Evolutionary conservation across 2,888 invertebrate genomes (phyloP).

Genomic region (Myathropa florea): DNA sequence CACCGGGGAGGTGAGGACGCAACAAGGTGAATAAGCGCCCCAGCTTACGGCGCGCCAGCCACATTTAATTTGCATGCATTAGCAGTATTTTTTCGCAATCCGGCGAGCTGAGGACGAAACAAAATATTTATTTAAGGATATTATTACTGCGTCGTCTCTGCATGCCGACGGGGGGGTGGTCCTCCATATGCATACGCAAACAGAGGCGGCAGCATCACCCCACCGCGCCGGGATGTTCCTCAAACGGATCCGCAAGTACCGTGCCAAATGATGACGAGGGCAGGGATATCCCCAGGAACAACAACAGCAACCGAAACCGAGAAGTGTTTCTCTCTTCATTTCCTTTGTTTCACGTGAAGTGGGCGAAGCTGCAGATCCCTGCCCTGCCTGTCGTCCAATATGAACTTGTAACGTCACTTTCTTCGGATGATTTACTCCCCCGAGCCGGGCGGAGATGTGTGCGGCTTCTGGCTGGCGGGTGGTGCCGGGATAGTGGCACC

Average conservation of each 20-base stretch:
- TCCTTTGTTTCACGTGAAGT: conserved; percentile 69
- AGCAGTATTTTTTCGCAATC: conserved; percentile 77
- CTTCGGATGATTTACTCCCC: conserved; percentile 69
- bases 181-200: conserved; percentile 29
- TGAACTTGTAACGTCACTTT: conserved; percentile 70
- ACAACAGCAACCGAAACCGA: conserved; percentile 17
- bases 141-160: conserved; percentile 71
- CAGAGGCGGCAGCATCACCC: not conserved
- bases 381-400: conserved; percentile 61
- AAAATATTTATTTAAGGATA: conserved; percentile 76
- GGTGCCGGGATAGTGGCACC: conserved; percentile 44
- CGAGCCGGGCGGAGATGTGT: conserved; percentile 35
- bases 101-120: conserved; percentile 65
- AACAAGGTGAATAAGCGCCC: conserved; percentile 60
- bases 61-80: conserved; percentile 79
- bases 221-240: conserved; percentile 30
- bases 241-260: conserved; percentile 58
- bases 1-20: conserved; percentile 15
- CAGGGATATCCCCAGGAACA: conserved; percentile 1
- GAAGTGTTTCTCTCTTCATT: conserved; percentile 67
- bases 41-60: conserved; percentile 4
- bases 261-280: not conserved
- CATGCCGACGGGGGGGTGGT: not conserved
- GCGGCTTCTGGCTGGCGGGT: no score
- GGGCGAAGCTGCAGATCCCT: conserved; percentile 54